Conservation (phyloP, 2,113 vertebrate genomes). For the Pleuronectes platessa region DNA sequence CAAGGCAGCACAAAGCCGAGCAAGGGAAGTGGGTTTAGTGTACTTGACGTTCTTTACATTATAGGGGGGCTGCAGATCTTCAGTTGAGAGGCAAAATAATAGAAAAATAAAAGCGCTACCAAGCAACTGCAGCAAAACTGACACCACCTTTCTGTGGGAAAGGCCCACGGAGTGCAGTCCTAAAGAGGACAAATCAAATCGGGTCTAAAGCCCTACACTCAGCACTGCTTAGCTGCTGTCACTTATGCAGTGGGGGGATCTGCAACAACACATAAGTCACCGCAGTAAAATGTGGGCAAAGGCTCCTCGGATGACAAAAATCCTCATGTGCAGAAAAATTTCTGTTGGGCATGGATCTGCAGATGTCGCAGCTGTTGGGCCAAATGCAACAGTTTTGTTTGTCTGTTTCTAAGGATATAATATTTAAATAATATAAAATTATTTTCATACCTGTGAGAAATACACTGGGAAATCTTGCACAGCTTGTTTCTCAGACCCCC, state of each 20-base stretch:
- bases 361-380: constrained; percentile 45
- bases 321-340: constrained; percentile 22
- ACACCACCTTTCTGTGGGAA: constrained; percentile 78
- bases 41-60: constrained; percentile 14
- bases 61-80: constrained; percentile 24
- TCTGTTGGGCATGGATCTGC: constrained; percentile 22
- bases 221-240: constrained; percentile 59
- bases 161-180: constrained; percentile 53
- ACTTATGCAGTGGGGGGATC: constrained; percentile 60
- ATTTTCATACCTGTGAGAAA: constrained; percentile 47
- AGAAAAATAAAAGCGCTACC: constrained; percentile 66
- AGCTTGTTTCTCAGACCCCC: constrained; percentile 18
- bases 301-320: constrained; percentile 34
- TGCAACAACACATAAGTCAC: constrained; percentile 60
- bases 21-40: constrained; percentile 38
- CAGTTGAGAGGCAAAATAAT: not conserved
- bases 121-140: constrained; percentile 75
- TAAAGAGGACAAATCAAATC: constrained; percentile 76
- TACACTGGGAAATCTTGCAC: constrained; percentile 15
- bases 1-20: constrained; percentile 45
- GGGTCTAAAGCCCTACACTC: constrained; percentile 61
- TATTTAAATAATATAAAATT: constrained; percentile 9
- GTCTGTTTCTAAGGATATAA: not conserved
- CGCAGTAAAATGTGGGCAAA: constrained; percentile 35
- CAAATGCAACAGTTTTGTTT: constrained; percentile 6